phyloP scores from a whole-genome alignment of 2,113 vertebrate genomes.

The Coreoperca whiteheadi region DNA sequence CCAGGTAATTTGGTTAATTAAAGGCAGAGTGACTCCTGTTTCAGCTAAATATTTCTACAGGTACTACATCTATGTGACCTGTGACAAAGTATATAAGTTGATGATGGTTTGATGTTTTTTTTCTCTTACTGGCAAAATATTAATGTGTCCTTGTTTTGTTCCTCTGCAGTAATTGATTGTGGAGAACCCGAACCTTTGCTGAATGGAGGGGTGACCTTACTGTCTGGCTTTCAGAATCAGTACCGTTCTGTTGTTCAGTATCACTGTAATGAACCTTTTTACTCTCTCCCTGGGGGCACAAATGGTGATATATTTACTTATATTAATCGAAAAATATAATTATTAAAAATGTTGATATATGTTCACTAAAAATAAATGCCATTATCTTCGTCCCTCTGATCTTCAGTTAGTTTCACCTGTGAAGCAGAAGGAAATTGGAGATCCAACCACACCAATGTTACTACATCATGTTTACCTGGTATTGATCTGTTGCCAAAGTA shows the following conservation, averaged over 20 bases:
- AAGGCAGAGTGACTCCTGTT: neutral
- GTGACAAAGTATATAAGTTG: neutral
- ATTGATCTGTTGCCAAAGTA: neutral
- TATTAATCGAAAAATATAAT: neutral
- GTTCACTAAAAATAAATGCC: neutral
- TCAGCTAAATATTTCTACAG: neutral
- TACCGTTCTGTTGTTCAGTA: slow-evolving; percentile 81
- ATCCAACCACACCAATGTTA: neutral
- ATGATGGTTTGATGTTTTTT: neutral
- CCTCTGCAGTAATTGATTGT: slow-evolving; percentile 80
- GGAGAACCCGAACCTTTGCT: slow-evolving; percentile 72
- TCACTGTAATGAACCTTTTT: slow-evolving; percentile 80
- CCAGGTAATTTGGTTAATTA: no score
- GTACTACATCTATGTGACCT: neutral
- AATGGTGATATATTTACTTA: slow-evolving; percentile 46
- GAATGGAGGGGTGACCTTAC: slow-evolving; percentile 72
- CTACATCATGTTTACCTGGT: slow-evolving; percentile 37
- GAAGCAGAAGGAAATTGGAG: slow-evolving; percentile 46
- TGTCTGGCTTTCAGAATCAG: slow-evolving; percentile 77
- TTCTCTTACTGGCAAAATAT: neutral
- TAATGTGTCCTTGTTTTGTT: neutral
- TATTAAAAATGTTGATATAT: no score
- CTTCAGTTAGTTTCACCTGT: slow-evolving; percentile 25
- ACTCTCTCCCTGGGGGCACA: slow-evolving; percentile 45
- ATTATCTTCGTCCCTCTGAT: neutral